These are phyloP conservation scores for Danio rerio DNA, from an alignment of 2,113 vertebrate genomes.

Conservation along the genomic window GRCz12tu NC_133191.1:34674001-34674500, in stretches of 20 bases:
- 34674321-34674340: slow-evolving; percentile 64
- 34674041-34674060: too few species aligned
- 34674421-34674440: slow-evolving; percentile 42
- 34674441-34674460: slow-evolving; percentile 38
- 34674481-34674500: slow-evolving; percentile 2
- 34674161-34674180: not conserved
- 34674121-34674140: not conserved
- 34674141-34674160: not conserved
- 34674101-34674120: not conserved
- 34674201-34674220: slow-evolving; percentile 27
- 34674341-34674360: slow-evolving; percentile 66
- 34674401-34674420: slow-evolving; percentile 1
- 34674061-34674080: too few species aligned
- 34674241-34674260: slow-evolving; percentile 31
- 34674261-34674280: slow-evolving; percentile 53
- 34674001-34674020: too few species aligned
- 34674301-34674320: slow-evolving; percentile 65
- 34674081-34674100: too few species aligned
- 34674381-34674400: slow-evolving; percentile 37
- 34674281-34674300: slow-evolving; percentile 63
- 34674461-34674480: slow-evolving; percentile 9
- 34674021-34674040: too few species aligned
- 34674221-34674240: slow-evolving; percentile 15
- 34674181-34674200: slow-evolving; percentile 45
- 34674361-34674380: slow-evolving; percentile 61